A percentile compares a stretch with the other conserved stretches of the same genome.
Evolutionary conservation across 2,797 vertebrate species (phyloP).

Genomic region (Channallabes apus): DNA sequence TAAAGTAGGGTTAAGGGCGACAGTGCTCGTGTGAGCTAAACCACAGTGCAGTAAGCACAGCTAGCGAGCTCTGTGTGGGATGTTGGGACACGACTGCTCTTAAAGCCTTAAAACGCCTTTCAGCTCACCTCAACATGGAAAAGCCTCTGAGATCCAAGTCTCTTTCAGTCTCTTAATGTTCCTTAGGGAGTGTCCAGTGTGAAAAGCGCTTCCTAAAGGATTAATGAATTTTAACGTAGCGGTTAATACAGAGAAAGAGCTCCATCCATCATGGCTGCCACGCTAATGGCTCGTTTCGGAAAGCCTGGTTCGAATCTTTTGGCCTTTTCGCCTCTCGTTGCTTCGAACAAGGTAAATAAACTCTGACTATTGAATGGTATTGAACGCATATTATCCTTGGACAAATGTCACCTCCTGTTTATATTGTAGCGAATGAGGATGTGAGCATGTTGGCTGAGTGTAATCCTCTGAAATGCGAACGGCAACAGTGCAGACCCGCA

Average conservation of each 20-base stretch:
- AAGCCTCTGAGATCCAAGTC: background rate
- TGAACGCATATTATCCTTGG: slow-evolving; percentile 17
- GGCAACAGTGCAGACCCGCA: background rate
- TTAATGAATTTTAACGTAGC: slow-evolving; percentile 83
- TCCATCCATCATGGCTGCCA: slow-evolving; percentile 83
- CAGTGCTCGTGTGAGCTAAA: background rate
- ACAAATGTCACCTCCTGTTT: slow-evolving; percentile 21
- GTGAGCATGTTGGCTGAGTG: background rate
- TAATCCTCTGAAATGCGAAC: background rate
- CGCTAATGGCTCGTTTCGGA: slow-evolving; percentile 72
- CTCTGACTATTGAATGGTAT: slow-evolving; percentile 13
- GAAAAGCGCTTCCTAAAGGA: slow-evolving; percentile 79
- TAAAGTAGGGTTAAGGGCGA: background rate
- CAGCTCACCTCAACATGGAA: background rate
- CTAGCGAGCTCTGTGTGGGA: background rate
- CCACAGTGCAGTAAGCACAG: background rate
- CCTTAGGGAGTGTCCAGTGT: slow-evolving; percentile 72
- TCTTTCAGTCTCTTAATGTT: slow-evolving; percentile 19
- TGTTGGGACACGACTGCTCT: background rate
- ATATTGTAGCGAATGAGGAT: slow-evolving; percentile 5
- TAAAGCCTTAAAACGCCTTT: background rate
- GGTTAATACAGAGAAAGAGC: slow-evolving; percentile 79
- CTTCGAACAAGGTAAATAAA: slow-evolving; percentile 29
- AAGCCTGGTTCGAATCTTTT: slow-evolving; percentile 6
- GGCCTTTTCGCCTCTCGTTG: background rate